Conservation (phyloP, 2,888 invertebrate genomes). For the Luperina testacea region DNA sequence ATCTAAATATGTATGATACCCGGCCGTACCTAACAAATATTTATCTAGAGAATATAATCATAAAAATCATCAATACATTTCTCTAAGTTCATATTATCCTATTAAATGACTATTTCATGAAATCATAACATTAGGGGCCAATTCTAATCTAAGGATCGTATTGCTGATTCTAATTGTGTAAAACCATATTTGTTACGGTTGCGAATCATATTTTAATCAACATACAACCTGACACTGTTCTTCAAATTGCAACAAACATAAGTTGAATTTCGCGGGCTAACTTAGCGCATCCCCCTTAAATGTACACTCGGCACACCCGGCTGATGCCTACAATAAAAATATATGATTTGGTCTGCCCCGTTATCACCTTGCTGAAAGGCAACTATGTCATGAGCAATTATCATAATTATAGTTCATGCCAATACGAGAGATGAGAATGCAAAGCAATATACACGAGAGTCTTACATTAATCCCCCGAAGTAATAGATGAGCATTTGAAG, state of each 20-base stretch:
- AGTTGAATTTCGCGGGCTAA: background rate
- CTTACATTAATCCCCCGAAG: constrained; percentile 14
- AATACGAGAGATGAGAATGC: background rate
- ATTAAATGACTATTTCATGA: background rate
- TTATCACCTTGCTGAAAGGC: background rate
- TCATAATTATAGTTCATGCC: background rate
- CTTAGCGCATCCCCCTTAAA: background rate
- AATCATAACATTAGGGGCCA: background rate
- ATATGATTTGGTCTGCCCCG: background rate
- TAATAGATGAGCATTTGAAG: constrained; percentile 33
- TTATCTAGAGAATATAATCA: background rate
- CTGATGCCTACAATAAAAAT: background rate
- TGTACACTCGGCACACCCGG: background rate
- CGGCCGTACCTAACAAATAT: background rate
- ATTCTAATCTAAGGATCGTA: background rate
- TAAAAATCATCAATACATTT: background rate
- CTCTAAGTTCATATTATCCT: background rate
- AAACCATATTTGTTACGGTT: background rate
- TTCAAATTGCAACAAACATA: background rate
- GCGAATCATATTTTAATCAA: background rate
- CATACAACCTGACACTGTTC: background rate
- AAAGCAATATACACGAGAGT: background rate
- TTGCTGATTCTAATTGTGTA: background rate
- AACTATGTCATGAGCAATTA: background rate
- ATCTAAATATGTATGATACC: background rate